These are phyloP conservation scores for Montipora cactus DNA, from an alignment of 64 coral and sea anemone genomes.

Conservation along the genomic window DNA sequence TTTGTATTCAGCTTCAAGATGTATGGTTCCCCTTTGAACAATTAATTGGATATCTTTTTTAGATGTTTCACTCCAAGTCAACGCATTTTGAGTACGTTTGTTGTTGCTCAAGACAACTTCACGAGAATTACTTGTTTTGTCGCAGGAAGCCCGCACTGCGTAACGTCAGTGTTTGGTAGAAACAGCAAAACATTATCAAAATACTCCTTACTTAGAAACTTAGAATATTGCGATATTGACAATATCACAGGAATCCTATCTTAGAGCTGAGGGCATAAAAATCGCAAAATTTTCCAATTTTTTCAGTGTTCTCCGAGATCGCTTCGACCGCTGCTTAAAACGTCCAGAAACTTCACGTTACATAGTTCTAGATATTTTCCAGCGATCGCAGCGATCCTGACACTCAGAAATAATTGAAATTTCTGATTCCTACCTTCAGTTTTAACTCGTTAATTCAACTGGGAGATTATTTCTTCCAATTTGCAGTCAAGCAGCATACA, in stretches of 20 bases:
- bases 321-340: too few species aligned
- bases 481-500: background rate
- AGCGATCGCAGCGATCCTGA: background rate
- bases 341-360: background rate
- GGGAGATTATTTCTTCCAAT: background rate
- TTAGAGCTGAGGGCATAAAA: background rate
- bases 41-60: background rate
- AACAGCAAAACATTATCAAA: slow-evolving; percentile 1
- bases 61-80: background rate
- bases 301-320: background rate
- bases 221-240: background rate
- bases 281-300: background rate
- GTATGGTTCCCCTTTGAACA: background rate
- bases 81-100: background rate
- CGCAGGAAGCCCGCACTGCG: background rate
- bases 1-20: background rate
- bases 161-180: background rate
- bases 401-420: background rate
- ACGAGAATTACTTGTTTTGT: background rate
- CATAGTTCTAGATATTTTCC: slow-evolving; percentile 9
- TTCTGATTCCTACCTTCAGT: background rate
- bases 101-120: too few species aligned
- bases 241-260: background rate
- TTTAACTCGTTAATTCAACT: background rate
- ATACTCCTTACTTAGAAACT: background rate